These are phyloP conservation scores for Tetranychus urticae DNA, from an alignment of 1,140 invertebrate species.

Conservation along the genomic window DNA sequence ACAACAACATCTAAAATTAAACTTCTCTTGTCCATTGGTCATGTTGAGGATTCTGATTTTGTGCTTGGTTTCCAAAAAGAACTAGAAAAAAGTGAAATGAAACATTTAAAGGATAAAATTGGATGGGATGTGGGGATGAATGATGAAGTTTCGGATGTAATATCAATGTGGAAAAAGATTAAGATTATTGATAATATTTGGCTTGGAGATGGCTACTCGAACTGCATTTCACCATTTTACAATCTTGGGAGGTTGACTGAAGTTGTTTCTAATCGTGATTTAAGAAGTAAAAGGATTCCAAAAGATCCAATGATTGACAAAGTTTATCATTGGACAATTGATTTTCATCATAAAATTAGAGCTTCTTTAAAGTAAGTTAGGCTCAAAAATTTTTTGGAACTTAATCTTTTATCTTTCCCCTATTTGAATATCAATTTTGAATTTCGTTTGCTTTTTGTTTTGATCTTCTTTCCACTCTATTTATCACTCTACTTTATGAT, in stretches of 20 bases:
- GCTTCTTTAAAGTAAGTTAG: slow-evolving; percentile 5
- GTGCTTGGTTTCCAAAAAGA: slow-evolving; percentile 7
- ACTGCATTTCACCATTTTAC: slow-evolving; percentile 13
- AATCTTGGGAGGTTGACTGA: slow-evolving; percentile 5
- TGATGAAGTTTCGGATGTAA: slow-evolving; percentile 6
- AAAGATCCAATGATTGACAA: slow-evolving; percentile 5
- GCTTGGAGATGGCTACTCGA: slow-evolving; percentile 16
- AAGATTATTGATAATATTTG: slow-evolving; percentile 11
- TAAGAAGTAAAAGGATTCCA: neutral
- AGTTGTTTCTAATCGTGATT: slow-evolving; percentile 3
- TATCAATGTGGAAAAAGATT: slow-evolving; percentile 10
- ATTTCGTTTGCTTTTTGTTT: too few species aligned
- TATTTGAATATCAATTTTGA: neutral
- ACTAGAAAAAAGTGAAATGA: neutral
- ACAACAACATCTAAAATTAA: neutral
- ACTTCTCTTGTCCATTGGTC: slow-evolving; percentile 7
- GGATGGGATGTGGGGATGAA: slow-evolving; percentile 13
- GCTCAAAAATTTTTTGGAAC: neutral
- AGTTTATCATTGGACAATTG: slow-evolving; percentile 16
- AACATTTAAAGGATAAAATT: slow-evolving; percentile 1
- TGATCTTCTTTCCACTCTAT: too few species aligned
- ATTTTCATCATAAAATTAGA: slow-evolving; percentile 10
- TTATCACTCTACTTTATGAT: too few species aligned
- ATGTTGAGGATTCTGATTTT: slow-evolving; percentile 9
- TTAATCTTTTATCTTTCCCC: neutral